Base-by-base conservation (phyloP, 2,888 invertebrate genomes). In the Eupsilia transversa region DNA sequence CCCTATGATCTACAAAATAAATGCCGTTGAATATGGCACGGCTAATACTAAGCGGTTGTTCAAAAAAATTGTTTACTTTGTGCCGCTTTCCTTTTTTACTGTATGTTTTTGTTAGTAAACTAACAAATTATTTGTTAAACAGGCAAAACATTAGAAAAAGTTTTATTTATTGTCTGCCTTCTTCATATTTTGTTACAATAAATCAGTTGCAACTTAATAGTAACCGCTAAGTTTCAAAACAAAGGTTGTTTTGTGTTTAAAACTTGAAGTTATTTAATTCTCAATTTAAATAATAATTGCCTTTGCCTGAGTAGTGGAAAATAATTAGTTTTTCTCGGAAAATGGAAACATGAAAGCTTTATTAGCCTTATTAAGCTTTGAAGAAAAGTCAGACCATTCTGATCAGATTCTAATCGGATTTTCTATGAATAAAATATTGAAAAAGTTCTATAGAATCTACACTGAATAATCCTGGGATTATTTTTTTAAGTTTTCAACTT, bases 381-480 rank as follows among this genome's bases (percentile, higher is more conserved):
- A 49, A 64, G 27, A 56, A 81, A 54, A 60, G 0, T 10, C 9
- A 41, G 46, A n/a, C 12, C 17, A 20, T 63, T 82, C 52, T 76
- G 23, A 63, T 78, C 30, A 63, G 61, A 76, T 57, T 78, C 56
- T 63, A 38, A 57, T 52, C n/a, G 9, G 56, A 0, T 63, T 57
- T 35, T 14, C 14, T 33, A 35, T 43, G 35, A 76, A 76, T 35
- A 12, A 80, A 72, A 59, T 60, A 52, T 59, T 43, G 1, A 23
- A 52, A 23, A 43, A 52, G 23, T 27, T 54, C 1, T 30, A 3
- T 20, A n/a, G 41, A 52, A n/a, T n/a, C n/a, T 52, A 30, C 17
- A 14, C 23, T 43, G 3, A 79, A 10, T 59, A 35, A 59, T 52
- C 27, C 0, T 9, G 14, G 3, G 14, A 54, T n/a, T 20, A n/a